Percentiles rank a stretch among this genome's conserved stretches.
phyloP scores from a whole-genome alignment of 2,888 invertebrate species.

The Coleophora deauratella region DNA sequence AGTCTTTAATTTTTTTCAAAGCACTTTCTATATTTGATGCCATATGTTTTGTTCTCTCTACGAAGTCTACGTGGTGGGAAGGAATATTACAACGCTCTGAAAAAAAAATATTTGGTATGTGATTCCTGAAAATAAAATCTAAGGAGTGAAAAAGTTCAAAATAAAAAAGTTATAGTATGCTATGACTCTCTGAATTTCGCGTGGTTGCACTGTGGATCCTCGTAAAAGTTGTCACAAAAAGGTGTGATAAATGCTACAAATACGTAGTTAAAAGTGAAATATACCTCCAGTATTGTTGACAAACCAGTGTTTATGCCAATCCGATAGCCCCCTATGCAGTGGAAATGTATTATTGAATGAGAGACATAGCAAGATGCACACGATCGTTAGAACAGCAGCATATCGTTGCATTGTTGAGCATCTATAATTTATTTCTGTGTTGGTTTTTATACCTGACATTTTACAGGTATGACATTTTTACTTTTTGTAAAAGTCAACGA shows the following conservation, averaged over 20 bases:
- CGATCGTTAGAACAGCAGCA: conserved; percentile 29
- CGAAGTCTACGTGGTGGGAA: conserved; percentile 17
- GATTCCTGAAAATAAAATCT: no score
- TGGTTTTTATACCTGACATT: not conserved
- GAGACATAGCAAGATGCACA: conserved; percentile 41
- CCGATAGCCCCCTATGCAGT: conserved; percentile 26
- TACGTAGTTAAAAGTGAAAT: no score
- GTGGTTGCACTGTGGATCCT: no score
- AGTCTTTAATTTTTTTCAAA: conserved; percentile 31
- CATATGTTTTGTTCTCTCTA: conserved; percentile 34
- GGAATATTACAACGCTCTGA: conserved; percentile 21
- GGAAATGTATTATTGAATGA: conserved; percentile 53
- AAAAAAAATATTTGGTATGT: no score
- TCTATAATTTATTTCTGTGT: not conserved
- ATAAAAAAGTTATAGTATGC: no score
- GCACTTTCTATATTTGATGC: conserved; percentile 28
- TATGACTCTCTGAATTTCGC: no score
- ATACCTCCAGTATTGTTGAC: no score
- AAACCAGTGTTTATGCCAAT: not conserved
- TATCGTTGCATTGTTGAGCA: conserved; percentile 36
- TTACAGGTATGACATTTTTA: not conserved
- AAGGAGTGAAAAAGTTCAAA: no score
- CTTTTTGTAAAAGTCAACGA: no score
- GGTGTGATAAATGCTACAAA: no score
- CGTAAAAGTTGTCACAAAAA: no score